phyloP scores from a whole-genome alignment of 2,797 vertebrate species.

The Onychomys torridus region DNA sequence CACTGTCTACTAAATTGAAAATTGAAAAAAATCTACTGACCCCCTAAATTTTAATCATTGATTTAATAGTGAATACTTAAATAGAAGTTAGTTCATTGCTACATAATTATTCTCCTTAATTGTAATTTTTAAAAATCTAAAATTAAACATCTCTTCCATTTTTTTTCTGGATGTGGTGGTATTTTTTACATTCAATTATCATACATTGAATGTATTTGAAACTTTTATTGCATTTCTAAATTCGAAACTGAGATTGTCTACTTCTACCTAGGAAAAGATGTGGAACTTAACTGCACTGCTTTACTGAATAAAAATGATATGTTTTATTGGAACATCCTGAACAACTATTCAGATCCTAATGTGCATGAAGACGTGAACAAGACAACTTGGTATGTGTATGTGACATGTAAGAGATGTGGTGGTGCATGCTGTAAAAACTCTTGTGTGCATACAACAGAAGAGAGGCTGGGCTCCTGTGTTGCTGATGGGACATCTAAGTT shows the following conservation, averaged over 20 bases:
- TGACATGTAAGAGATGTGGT: neutral
- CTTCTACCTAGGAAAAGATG: conserved; percentile 84
- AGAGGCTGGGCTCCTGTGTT: neutral
- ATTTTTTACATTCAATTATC: neutral
- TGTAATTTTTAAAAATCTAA: neutral
- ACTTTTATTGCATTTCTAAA: conserved; percentile 42
- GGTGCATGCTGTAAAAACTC: neutral
- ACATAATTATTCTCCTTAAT: neutral
- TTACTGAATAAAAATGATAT: conserved; percentile 63
- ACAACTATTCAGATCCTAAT: neutral
- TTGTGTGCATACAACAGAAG: neutral
- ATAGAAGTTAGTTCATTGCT: neutral
- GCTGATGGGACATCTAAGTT: neutral
- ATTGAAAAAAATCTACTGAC: neutral
- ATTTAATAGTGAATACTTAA: conserved; percentile 50
- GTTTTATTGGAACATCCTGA: conserved; percentile 81
- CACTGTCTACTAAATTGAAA: neutral
- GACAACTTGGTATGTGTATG: conserved; percentile 65
- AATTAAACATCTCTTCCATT: neutral
- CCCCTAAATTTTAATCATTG: neutral
- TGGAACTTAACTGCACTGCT: conserved; percentile 86
- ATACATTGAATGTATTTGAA: neutral
- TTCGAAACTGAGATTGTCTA: neutral
- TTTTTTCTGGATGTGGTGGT: neutral
- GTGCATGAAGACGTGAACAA: conserved; percentile 55